Evolutionary conservation across 1,140 invertebrate species (phyloP).

Genomic region (Aleiodes sp.): DNA sequence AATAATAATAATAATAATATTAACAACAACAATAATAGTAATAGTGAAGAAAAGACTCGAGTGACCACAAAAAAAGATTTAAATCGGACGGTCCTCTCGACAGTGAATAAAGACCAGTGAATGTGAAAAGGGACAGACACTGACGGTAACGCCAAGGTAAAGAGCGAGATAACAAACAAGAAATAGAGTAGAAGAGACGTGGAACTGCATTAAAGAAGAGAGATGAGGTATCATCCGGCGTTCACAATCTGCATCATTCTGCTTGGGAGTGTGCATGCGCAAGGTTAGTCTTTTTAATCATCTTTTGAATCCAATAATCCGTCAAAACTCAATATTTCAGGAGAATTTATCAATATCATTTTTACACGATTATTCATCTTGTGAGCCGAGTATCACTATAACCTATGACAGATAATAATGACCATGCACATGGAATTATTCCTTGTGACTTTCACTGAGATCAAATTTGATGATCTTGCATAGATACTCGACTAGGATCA

Average conservation of each 20-base stretch:
- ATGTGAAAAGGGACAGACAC: not conserved
- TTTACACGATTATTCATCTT: not conserved
- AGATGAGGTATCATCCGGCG: constrained; percentile 55
- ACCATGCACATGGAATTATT: too few species aligned
- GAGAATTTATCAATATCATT: not conserved
- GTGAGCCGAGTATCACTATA: too few species aligned
- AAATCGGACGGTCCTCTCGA: not conserved
- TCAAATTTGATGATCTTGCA: too few species aligned
- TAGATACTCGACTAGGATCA: too few species aligned
- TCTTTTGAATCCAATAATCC: not conserved
- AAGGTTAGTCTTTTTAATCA: constrained; percentile 54
- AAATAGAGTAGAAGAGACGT: constrained; percentile 23
- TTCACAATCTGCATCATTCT: constrained; percentile 53
- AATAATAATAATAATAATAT: too few species aligned
- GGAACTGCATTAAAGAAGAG: constrained; percentile 39
- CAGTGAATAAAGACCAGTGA: not conserved
- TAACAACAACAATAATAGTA: too few species aligned
- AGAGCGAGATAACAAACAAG: not conserved
- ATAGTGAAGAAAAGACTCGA: not conserved
- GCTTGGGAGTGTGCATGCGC: constrained; percentile 53
- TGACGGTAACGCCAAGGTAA: not conserved
- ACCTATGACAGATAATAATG: too few species aligned
- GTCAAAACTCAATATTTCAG: not conserved
- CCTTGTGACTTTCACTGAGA: too few species aligned
- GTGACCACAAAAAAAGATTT: not conserved